Percentiles rank a stretch among this genome's conserved stretches.
Evolutionary conservation across 2,113 vertebrate genomes (phyloP).

Genomic region (Agelaius tricolor): DNA sequence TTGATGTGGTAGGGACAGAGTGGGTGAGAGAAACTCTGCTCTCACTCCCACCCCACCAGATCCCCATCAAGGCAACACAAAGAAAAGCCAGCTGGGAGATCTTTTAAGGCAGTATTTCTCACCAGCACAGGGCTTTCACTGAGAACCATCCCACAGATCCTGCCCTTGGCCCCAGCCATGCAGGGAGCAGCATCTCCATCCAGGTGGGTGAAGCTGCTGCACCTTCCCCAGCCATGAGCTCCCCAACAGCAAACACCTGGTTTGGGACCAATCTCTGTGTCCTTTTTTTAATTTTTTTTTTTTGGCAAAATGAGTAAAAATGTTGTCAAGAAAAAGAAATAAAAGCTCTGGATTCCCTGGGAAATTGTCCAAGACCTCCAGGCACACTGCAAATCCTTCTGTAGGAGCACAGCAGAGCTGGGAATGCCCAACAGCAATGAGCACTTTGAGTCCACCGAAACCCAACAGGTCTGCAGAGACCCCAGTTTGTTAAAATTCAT

Average conservation of each 20-base stretch:
- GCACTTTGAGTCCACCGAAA: not conserved
- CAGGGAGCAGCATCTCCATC: not conserved
- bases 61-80: not conserved
- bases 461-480: not conserved
- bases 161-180: not conserved
- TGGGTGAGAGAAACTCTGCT: not conserved
- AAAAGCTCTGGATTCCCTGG: not conserved
- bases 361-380: not conserved
- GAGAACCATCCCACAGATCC: not conserved
- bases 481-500: not conserved
- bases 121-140: not conserved
- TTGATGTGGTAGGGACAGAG: not conserved
- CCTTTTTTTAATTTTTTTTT: not conserved
- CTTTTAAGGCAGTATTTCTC: not conserved
- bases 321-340: not conserved
- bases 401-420: fast-evolving
- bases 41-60: not conserved
- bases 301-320: not conserved
- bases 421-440: not conserved
- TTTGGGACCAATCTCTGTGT: not conserved
- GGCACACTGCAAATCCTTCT: not conserved
- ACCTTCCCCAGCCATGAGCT: not conserved
- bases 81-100: not conserved
- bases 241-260: fast-evolving
- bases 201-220: not conserved